These are phyloP conservation scores for Agrilus cyanescens DNA, from an alignment of 2,888 invertebrate species.

Conservation along the genomic window DNA sequence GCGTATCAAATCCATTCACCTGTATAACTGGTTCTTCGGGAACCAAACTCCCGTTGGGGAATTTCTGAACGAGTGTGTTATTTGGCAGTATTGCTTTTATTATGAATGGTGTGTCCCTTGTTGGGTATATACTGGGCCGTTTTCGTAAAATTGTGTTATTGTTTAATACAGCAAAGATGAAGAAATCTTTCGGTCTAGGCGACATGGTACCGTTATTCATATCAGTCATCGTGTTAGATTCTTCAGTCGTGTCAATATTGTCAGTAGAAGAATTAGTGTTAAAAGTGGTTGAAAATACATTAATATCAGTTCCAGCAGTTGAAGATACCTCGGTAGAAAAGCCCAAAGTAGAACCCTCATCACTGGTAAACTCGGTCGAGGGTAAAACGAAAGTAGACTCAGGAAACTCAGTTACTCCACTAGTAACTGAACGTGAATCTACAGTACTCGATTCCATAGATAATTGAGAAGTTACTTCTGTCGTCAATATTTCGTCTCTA, in stretches of 20 bases:
- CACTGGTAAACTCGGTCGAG: too few species aligned
- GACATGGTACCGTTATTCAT: too few species aligned
- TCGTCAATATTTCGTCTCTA: constrained; percentile 1
- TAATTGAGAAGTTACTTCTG: not conserved
- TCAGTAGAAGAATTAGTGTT: too few species aligned
- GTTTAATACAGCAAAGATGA: constrained; percentile 63
- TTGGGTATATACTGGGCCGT: constrained; percentile 53
- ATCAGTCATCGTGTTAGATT: too few species aligned
- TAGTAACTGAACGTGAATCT: constrained; percentile 1
- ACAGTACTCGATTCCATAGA: not conserved
- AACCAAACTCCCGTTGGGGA: constrained; percentile 67
- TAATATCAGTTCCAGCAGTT: not conserved
- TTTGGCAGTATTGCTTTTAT: constrained; percentile 67
- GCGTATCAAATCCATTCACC: constrained; percentile 48
- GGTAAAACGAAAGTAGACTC: not conserved
- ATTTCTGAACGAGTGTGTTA: constrained; percentile 67
- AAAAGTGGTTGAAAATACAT: too few species aligned
- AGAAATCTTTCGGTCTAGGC: constrained; percentile 52
- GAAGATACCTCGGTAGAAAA: constrained; percentile 4
- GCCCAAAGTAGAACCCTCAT: not conserved
- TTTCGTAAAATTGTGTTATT: constrained; percentile 71
- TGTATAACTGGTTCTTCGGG: constrained; percentile 45
- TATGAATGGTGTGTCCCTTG: constrained; percentile 59
- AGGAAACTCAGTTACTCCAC: not conserved
- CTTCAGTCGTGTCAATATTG: too few species aligned